Evolutionary conservation across 2,113 vertebrate genomes (phyloP).

Genomic region (Dolichallabes microphthalmus): DNA sequence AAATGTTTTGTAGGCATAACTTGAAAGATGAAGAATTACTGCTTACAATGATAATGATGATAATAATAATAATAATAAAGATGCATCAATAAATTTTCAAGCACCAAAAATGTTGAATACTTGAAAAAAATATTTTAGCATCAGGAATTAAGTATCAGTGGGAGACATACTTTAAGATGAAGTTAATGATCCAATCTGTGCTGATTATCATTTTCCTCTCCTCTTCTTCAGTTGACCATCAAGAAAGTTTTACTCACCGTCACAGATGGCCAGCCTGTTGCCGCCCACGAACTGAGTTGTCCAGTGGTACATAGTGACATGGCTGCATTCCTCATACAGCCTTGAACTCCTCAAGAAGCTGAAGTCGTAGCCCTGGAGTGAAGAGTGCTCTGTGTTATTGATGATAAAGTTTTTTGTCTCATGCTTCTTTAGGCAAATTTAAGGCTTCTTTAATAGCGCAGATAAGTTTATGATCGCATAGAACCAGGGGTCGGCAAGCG

Average conservation of each 20-base stretch:
- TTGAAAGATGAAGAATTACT: too few species aligned
- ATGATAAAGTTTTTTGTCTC: neutral
- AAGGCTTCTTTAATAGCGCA: neutral
- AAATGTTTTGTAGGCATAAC: too few species aligned
- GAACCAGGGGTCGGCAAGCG: too few species aligned
- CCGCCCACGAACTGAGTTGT: constrained; percentile 62
- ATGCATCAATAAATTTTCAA: neutral
- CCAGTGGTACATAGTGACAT: constrained; percentile 60
- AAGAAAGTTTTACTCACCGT: constrained; percentile 58
- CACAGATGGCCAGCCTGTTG: constrained; percentile 68
- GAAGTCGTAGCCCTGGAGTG: constrained; percentile 77
- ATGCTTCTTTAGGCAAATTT: too few species aligned
- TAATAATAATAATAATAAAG: neutral
- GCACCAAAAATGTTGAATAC: too few species aligned
- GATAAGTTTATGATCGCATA: neutral
- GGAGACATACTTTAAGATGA: neutral
- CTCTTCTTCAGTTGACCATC: neutral
- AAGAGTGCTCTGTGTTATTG: neutral
- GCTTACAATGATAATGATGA: too few species aligned
- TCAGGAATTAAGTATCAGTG: too few species aligned
- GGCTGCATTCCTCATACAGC: constrained; percentile 69
- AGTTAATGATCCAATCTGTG: neutral
- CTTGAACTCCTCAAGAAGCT: constrained; percentile 66
- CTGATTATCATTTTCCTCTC: neutral
- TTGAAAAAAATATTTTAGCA: too few species aligned